Evolutionary conservation across 1,140 invertebrate species (phyloP), one percentile per base, ranked within the genome.

Genomic region (Brevipalpus yothersi): DNA sequence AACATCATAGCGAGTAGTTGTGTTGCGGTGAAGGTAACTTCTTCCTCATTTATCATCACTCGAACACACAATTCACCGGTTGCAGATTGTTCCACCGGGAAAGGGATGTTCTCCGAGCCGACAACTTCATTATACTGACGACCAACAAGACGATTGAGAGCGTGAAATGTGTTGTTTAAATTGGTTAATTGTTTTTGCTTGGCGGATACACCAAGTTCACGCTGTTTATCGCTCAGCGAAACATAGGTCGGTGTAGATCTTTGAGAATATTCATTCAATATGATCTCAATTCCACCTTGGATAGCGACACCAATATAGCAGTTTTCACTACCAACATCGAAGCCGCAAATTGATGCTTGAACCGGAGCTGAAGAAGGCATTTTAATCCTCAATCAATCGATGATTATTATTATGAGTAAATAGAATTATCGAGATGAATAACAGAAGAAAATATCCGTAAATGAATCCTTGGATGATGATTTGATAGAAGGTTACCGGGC

Each of bases 161-260:
- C 83, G 75, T 82, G 82, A 57, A 97, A 78, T 59, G 94, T 97
- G 70, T 95, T 98, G 71, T 89, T 92, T 77, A 94, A 82, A 70
- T 98, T 98, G 63, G 89, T 95, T 13, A 94, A 82, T 73, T 85
- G 82, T 70, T 96, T 90, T 70, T 94, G 94, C 71, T 94, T 95
- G 39, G 93, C 93, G 51, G 89, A 86, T 19, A 92, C 88, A 45
- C 94, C 94, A 67, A 98, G 78, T 65, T 87, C 82, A 65, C 94
- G 80, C 66, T 84, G 90, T 68, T 86, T 90, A 45, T 81, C 81
- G 68, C 84, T 86, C 72, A 97, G 93, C 39, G 91, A 90, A 15
- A 98, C 86, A 75, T 80, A 95, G 75, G 92, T 39, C 4, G 63
- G 63, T 17, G 63, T 65, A 51, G 63, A 54, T 23, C 63, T 56